phyloP scores from a whole-genome alignment of 2,113 vertebrate species.

The Jaculus jaculus region DNA sequence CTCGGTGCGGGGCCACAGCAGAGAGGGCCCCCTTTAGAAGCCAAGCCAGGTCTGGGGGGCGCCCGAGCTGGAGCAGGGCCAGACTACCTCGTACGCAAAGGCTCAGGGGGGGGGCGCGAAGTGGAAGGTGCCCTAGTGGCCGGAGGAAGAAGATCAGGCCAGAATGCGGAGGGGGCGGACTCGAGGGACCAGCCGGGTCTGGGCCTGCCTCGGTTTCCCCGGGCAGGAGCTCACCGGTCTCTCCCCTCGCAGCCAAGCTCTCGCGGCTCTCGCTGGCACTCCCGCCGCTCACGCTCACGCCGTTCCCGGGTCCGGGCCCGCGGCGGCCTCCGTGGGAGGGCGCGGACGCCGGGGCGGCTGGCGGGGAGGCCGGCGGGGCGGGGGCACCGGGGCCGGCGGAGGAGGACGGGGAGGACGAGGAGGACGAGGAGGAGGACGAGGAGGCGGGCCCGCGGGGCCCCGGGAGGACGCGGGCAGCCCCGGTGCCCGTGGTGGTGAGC shows the following conservation, averaged over 20 bases:
- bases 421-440: slow-evolving; percentile 91
- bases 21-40: too few species aligned
- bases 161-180: not conserved
- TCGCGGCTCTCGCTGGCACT: slow-evolving; percentile 93
- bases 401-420: slow-evolving; percentile 87
- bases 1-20: not conserved
- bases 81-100: not conserved
- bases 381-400: slow-evolving; percentile 88
- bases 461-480: slow-evolving; percentile 78
- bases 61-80: not conserved
- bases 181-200: not conserved
- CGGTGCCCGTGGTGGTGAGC: slow-evolving; percentile 92
- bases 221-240: not conserved
- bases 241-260: slow-evolving; percentile 87
- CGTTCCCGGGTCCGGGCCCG: slow-evolving; percentile 86
- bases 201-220: slow-evolving; percentile 10
- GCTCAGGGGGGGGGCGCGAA: not conserved
- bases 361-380: slow-evolving; percentile 80
- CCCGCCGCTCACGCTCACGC: slow-evolving; percentile 90
- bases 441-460: slow-evolving; percentile 83
- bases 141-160: too few species aligned
- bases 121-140: not conserved
- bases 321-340: slow-evolving; percentile 90
- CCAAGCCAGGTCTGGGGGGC: not conserved
- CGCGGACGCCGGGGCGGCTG: slow-evolving; percentile 85